These are phyloP conservation scores for Numida meleagris DNA, from an alignment of 2,113 vertebrate species.

Conservation along the genomic window DNA sequence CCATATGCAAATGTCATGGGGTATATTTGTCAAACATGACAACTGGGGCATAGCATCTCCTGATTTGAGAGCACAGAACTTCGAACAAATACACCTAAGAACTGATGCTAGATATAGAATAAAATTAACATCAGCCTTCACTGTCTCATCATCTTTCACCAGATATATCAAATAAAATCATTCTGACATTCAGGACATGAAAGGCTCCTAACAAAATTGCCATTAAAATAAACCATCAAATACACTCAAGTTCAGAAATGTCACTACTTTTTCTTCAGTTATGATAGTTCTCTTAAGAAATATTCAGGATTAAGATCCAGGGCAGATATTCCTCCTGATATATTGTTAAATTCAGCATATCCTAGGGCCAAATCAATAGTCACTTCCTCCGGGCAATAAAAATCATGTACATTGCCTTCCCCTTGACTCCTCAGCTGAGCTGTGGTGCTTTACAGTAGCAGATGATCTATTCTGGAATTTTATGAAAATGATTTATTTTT, in stretches of 20 bases:
- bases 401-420: not conserved
- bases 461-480: not conserved
- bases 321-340: not conserved
- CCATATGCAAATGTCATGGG: not conserved
- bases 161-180: not conserved
- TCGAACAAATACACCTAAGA: not conserved
- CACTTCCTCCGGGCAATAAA: not conserved
- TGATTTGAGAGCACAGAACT: not conserved
- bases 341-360: not conserved
- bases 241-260: not conserved
- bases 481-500: not conserved
- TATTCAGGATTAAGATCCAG: not conserved
- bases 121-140: not conserved
- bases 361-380: not conserved
- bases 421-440: not conserved
- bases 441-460: not conserved
- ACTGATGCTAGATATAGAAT: not conserved
- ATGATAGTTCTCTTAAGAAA: not conserved
- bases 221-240: not conserved
- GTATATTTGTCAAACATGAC: not conserved
- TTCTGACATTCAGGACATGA: not conserved
- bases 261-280: not conserved
- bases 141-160: not conserved
- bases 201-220: not conserved
- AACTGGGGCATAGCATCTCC: not conserved